phyloP scores from a whole-genome alignment of 2,888 invertebrate species.

The Platycheirus albimanus region DNA sequence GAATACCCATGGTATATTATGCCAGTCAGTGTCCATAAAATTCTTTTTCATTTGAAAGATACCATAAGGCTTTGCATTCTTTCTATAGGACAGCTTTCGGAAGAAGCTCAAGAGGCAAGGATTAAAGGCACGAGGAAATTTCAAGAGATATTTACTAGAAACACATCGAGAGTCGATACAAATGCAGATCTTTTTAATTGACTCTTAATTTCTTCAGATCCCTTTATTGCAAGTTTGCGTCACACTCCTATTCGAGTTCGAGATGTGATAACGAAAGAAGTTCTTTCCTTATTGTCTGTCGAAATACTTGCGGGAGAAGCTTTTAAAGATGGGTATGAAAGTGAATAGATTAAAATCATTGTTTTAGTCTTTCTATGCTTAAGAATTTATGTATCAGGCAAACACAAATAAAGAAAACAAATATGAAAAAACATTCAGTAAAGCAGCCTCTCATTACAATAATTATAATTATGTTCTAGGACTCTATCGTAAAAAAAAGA shows the following conservation, averaged over 20 bases:
- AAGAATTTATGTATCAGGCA: not conserved
- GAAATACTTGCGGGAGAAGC: not conserved
- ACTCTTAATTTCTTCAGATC: not conserved
- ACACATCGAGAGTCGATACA: not conserved
- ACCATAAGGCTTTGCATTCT: not conserved
- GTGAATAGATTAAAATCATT: not conserved
- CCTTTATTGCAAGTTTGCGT: not conserved
- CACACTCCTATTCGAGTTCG: not conserved
- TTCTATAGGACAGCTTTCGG: not conserved
- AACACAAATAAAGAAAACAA: too few relatives aligned
- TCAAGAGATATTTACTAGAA: not conserved
- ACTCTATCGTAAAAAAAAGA: too few relatives aligned
- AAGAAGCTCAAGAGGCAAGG: not conserved
- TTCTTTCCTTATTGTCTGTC: not conserved
- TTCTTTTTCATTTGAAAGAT: not conserved
- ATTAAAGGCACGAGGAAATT: not conserved
- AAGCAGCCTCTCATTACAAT: too few relatives aligned
- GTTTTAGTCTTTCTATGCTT: not conserved
- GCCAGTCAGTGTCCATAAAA: conserved; percentile 5
- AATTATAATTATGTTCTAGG: too few relatives aligned
- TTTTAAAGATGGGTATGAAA: not conserved
- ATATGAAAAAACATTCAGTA: too few relatives aligned
- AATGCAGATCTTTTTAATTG: not conserved
- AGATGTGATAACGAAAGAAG: not conserved
- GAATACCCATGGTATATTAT: not conserved